phyloP scores from a whole-genome alignment of 2,888 invertebrate species.

The Drosophila conformis region DNA sequence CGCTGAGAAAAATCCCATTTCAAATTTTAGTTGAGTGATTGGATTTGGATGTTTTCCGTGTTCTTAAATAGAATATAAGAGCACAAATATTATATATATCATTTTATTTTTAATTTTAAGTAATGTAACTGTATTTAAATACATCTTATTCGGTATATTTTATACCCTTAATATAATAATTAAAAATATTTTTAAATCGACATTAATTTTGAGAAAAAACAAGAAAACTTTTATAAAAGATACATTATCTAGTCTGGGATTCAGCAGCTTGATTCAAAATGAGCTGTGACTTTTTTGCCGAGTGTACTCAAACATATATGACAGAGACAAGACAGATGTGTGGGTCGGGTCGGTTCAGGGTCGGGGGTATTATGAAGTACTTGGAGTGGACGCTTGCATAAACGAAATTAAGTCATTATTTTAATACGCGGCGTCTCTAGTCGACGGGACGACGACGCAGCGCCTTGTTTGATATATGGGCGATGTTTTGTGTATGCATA shows the following conservation, averaged over 20 bases:
- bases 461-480: conserved; percentile 74
- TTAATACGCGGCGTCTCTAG: conserved; percentile 74
- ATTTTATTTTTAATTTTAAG: too few species aligned
- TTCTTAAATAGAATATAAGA: background rate
- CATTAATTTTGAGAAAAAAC: background rate
- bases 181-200: background rate
- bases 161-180: too few species aligned
- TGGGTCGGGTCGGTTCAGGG: background rate
- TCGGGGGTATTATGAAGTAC: conserved; percentile 5
- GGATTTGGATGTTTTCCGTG: too few species aligned
- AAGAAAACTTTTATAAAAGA: background rate
- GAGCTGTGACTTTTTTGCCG: background rate
- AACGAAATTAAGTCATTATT: conserved; percentile 83
- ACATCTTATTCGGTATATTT: too few species aligned
- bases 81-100: too few species aligned
- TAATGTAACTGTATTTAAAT: too few species aligned
- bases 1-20: background rate
- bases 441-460: conserved; percentile 22
- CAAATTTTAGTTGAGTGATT: background rate
- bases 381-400: conserved; percentile 57
- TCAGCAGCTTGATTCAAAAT: background rate
- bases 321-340: conserved; percentile 41
- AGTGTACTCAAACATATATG: conserved; percentile 12
- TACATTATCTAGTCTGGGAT: background rate
- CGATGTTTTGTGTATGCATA: conserved; percentile 79